Percentiles rank a stretch among this genome's conserved stretches.
phyloP scores from a whole-genome alignment of 2,113 vertebrate species.

The Limnothrissa miodon region DNA sequence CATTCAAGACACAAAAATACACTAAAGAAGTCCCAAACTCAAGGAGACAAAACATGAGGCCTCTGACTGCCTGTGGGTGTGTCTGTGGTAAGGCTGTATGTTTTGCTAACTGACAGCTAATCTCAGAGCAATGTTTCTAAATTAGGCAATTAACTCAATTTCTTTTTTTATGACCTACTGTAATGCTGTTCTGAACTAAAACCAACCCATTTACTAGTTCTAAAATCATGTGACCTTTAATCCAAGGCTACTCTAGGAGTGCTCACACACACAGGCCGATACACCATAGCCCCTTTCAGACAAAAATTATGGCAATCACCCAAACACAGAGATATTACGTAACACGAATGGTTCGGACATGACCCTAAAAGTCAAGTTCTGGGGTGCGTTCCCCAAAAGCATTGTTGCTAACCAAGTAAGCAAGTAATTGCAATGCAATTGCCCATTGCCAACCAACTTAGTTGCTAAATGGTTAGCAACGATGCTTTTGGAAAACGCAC shows the following conservation, averaged over 20 bases:
- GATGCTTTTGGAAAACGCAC: too few species aligned
- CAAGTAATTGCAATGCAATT: too few species aligned
- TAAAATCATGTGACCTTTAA: slow-evolving; percentile 7
- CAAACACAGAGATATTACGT: too few species aligned
- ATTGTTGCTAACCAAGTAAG: too few species aligned
- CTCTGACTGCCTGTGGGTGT: not conserved
- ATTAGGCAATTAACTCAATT: not conserved
- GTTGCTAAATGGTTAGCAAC: too few species aligned
- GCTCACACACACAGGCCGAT: not conserved
- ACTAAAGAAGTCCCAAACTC: not conserved
- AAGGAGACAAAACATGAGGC: not conserved
- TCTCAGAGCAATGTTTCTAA: not conserved
- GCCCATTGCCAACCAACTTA: too few species aligned
- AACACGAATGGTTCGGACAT: too few species aligned
- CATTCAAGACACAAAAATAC: not conserved
- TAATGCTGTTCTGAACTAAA: not conserved
- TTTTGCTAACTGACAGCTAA: not conserved
- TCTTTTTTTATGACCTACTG: not conserved
- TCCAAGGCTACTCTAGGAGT: not conserved
- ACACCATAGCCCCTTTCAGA: too few species aligned
- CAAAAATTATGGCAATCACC: not conserved
- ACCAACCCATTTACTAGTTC: slow-evolving; percentile 1
- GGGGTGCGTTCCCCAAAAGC: too few species aligned
- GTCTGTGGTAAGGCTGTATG: too few species aligned
- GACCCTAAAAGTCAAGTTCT: too few species aligned